Base-by-base conservation (phyloP, 35 echinoderm and acorn worm species). In the Hemicentrotus pulcherrimus region DNA sequence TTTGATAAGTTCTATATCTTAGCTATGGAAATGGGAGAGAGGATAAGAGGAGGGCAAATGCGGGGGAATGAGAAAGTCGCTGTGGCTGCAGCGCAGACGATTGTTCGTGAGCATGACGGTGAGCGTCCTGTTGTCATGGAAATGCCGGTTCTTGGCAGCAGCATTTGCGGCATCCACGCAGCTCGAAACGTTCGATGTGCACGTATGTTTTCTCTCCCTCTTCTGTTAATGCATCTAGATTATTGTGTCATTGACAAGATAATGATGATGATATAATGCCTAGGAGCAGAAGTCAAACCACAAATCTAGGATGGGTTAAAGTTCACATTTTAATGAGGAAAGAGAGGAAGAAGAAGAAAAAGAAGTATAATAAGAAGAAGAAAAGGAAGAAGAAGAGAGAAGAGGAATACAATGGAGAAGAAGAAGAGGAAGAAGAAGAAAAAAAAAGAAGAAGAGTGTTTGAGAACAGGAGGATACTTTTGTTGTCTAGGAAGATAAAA, bases 241-340 rank as follows among this genome's bases (percentile, higher is more conserved):
- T 46, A 91, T 91, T 91, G 31, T 91, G 88, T 46, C 33, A 91
- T 19, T 19, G 31, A 88, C 31, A 32, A 46, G 47, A 41, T n/a
- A n/a, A n/a, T 46, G 88, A 91, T 46, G 88, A 91, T 46, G 88
- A 91, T 46, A 48, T 46, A 91, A 91, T 41, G 28, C 33, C 33
- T 15, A 31, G 28, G 88, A 24, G 47, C 33, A 91, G 47, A 48
- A 91, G 88, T 46, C 33, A 48, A 88, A 22, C 33, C 24, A 91
- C 33, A 91, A 91, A 91, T 46, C 14, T 41, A 22, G 47, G 31
- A 91, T 46, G 0, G 35, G n/a, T 16, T 11, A 59, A 16, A 59
- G 52, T 59, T 59, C 52, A 59, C 52, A 16, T 59, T 59, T 59
- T 59, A 59, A 59, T 28, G 22, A 78, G 24, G 65, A 6, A 78